Evolutionary conservation across 2,113 vertebrate species (phyloP).

Genomic region (Mola mola): DNA sequence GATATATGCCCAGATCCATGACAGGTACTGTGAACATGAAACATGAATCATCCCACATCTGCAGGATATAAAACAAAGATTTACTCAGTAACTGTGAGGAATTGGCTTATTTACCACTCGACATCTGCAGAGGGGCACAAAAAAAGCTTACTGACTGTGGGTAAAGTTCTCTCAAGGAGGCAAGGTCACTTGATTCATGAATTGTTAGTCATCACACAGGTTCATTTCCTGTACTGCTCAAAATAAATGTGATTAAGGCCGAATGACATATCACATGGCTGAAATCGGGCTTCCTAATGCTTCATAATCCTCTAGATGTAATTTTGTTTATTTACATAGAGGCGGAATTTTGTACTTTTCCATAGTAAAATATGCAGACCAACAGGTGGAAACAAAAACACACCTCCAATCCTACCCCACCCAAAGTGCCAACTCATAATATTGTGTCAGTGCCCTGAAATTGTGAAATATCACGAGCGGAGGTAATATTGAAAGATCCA

Average conservation of each 20-base stretch:
- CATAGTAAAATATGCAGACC: conserved; percentile 36
- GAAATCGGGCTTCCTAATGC: conserved; percentile 38
- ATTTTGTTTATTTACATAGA: conserved; percentile 36
- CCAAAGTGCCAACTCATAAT: conserved; percentile 50
- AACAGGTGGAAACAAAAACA: conserved; percentile 74
- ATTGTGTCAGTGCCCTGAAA: conserved; percentile 50
- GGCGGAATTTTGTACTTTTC: conserved; percentile 50
- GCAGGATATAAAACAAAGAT: conserved; percentile 26
- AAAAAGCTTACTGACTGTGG: conserved; percentile 5
- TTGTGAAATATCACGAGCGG: conserved; percentile 47
- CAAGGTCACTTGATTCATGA: conserved; percentile 2
- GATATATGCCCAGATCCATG: conserved; percentile 2
- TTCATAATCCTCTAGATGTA: conserved; percentile 51
- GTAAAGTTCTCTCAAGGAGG: neutral
- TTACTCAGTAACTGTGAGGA: conserved; percentile 25
- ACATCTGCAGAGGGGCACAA: neutral
- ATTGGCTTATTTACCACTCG: conserved; percentile 26
- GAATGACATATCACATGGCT: conserved; percentile 26
- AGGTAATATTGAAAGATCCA: conserved; percentile 20
- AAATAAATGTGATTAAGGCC: conserved; percentile 25
- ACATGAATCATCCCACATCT: conserved; percentile 27
- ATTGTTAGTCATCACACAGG: conserved; percentile 8
- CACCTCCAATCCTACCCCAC: conserved; percentile 53
- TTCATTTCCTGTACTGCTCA: conserved; percentile 44
- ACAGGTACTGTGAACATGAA: neutral